Percentiles rank a stretch among this genome's conserved stretches.
Conservation (phyloP, 2,888 invertebrate genomes). For the Lagria hirta region DNA sequence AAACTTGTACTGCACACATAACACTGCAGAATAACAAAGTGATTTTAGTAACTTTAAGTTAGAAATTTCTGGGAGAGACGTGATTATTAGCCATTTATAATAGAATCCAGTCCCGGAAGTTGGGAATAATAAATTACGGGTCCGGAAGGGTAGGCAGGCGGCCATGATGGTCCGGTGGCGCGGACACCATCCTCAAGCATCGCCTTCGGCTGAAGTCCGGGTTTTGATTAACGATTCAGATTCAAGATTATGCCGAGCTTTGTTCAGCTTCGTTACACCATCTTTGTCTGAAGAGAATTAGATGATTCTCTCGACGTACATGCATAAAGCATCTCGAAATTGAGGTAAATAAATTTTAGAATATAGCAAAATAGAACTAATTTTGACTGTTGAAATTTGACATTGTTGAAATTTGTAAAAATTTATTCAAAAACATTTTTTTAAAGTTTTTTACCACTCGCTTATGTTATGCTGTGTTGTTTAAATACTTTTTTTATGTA, state of each 20-base stretch:
- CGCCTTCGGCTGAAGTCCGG: slow-evolving; percentile 39
- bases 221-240: slow-evolving; percentile 50
- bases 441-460: no score
- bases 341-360: no score
- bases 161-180: slow-evolving; percentile 30
- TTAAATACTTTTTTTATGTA: no score
- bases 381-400: no score
- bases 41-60: slow-evolving; percentile 8
- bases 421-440: no score
- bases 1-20: no score
- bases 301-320: slow-evolving; percentile 22
- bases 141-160: slow-evolving; percentile 27
- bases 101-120: slow-evolving; percentile 50
- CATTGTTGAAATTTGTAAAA: no score
- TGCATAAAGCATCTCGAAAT: slow-evolving; percentile 17
- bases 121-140: slow-evolving; percentile 52
- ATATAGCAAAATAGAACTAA: no score
- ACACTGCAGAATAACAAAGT: no score
- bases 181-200: slow-evolving; percentile 38
- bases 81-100: slow-evolving; percentile 47
- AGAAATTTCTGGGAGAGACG: slow-evolving; percentile 21
- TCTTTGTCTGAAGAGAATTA: slow-evolving; percentile 28
- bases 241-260: slow-evolving; percentile 34
- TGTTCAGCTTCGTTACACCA: slow-evolving; percentile 31
- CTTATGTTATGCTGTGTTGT: no score